Evolutionary conservation across 2,113 vertebrate species (phyloP).

Genomic region (Xiphophorus couchianus): DNA sequence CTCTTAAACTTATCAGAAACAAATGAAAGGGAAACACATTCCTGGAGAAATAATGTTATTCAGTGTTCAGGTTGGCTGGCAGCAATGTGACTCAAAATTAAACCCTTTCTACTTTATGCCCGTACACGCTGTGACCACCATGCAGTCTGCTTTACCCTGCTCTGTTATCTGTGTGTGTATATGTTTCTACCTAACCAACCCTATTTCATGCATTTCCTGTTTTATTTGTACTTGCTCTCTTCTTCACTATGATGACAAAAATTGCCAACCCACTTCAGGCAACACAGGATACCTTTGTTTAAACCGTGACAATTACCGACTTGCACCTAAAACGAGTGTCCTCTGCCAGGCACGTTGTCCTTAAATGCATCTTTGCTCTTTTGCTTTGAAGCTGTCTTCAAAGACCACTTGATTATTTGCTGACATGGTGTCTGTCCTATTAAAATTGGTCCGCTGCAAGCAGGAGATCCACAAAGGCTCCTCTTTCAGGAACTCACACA

Average conservation of each 20-base stretch:
- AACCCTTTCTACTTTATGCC: background rate
- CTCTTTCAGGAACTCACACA: slow-evolving; percentile 21
- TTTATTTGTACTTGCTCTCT: slow-evolving; percentile 4
- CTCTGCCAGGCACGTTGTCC: slow-evolving; percentile 28
- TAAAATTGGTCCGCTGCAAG: slow-evolving; percentile 51
- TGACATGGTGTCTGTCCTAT: slow-evolving; percentile 49
- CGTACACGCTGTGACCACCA: background rate
- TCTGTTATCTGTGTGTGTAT: background rate
- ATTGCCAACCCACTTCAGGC: slow-evolving; percentile 17
- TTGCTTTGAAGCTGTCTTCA: slow-evolving; percentile 65
- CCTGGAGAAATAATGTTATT: background rate
- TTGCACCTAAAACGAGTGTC: slow-evolving; percentile 32
- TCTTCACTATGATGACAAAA: slow-evolving; percentile 6
- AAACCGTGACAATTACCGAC: slow-evolving; percentile 35
- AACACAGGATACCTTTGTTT: slow-evolving; percentile 29
- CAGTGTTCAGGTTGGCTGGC: background rate
- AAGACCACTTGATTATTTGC: slow-evolving; percentile 58
- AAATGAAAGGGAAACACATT: background rate
- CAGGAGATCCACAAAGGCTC: slow-evolving; percentile 36
- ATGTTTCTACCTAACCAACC: background rate
- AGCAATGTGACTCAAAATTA: background rate
- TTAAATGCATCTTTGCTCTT: slow-evolving; percentile 46
- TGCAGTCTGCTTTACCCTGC: background rate
- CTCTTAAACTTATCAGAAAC: background rate
- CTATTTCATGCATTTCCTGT: slow-evolving; percentile 15